Evolutionary conservation across 2,113 vertebrate species (phyloP).

Genomic region (Pleuronectes platessa): DNA sequence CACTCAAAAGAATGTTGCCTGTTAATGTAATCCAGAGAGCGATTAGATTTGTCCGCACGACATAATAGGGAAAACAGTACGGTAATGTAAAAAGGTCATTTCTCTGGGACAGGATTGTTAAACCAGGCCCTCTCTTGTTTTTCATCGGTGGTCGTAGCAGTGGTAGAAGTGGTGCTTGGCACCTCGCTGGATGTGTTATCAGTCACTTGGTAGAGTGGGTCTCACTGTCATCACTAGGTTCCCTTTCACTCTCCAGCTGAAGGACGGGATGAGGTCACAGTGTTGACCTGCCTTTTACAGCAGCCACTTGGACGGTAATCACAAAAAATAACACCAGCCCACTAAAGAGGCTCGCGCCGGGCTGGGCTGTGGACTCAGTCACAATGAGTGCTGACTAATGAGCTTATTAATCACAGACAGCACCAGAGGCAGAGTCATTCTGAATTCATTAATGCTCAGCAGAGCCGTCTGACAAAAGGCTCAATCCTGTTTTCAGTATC

Average conservation of each 20-base stretch:
- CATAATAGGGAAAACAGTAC: neutral
- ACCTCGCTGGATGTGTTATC: conserved; percentile 46
- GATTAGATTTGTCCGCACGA: neutral
- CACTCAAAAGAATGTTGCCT: neutral
- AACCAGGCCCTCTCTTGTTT: neutral
- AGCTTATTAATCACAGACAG: conserved; percentile 67
- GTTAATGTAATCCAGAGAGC: neutral
- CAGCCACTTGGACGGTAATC: conserved; percentile 82
- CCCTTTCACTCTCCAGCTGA: conserved; percentile 75
- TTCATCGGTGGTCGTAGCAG: conserved; percentile 27
- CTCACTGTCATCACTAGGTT: conserved; percentile 59
- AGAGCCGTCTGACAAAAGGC: conserved; percentile 15
- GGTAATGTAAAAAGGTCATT: neutral
- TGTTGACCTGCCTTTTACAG: conserved; percentile 81
- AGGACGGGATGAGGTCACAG: conserved; percentile 74
- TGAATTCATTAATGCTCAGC: conserved; percentile 57
- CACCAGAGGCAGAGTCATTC: conserved; percentile 50
- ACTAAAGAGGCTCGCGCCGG: conserved; percentile 73
- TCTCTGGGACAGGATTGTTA: neutral
- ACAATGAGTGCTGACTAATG: conserved; percentile 63
- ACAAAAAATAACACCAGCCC: conserved; percentile 84
- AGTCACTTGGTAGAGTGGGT: conserved; percentile 62
- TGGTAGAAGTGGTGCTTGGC: conserved; percentile 40
- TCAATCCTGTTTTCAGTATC: conserved; percentile 34
- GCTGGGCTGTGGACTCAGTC: conserved; percentile 58